Evolutionary conservation across 1,140 invertebrate species (phyloP), one percentile per base, ranked within the genome.

Genomic region (Eulimnadia texana): DNA sequence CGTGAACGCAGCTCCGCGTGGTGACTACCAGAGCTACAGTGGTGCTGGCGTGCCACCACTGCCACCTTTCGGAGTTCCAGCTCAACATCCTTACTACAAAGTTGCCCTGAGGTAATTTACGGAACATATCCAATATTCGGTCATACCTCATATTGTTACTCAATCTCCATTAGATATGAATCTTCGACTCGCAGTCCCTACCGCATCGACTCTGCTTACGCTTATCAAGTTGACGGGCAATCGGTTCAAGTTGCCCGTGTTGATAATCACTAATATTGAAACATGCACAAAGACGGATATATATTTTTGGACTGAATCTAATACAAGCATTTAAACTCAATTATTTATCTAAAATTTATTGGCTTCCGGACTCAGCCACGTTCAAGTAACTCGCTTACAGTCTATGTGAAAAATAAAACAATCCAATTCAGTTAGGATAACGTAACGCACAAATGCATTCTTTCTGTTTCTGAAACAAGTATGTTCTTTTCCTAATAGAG

Each of bases 151-250:
- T 42, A 42, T 9, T 9, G 33, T 6, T 16, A 16, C 16, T 6
- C 16, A 42, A 9, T 42, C 6, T 9, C 33, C 16, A 42, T n/a
- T 9, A 60, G 58, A 22, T 61, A 61, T 56, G 60, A 61, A 24
- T 61, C 60, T 25, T 27, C 28, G n/a, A 56, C 25, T 42, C 50
- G 60, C 13, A 27, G 23, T 16, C 60, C 60, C 2, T 52, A 33
- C 28, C 47, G 60, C 23, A 29, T 61, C n/a, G 60, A 61, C n/a
- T 61, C 60, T 33, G 60, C 60, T 20, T 61, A 61, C 42, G 60
- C 60, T n/a, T 61, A 61, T 33, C 60, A 61, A 61, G 60, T 61
- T 19, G 60, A 61, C 29, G 60, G 60, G 10, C 60, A 61, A 42
- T 56, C 60, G n/a, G 60, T 61, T 11, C 50, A 61, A 61, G 60